These are phyloP conservation scores for Tangachromis dhanisi DNA, from an alignment of 2,113 vertebrate genomes.

Conservation along the genomic window DNA sequence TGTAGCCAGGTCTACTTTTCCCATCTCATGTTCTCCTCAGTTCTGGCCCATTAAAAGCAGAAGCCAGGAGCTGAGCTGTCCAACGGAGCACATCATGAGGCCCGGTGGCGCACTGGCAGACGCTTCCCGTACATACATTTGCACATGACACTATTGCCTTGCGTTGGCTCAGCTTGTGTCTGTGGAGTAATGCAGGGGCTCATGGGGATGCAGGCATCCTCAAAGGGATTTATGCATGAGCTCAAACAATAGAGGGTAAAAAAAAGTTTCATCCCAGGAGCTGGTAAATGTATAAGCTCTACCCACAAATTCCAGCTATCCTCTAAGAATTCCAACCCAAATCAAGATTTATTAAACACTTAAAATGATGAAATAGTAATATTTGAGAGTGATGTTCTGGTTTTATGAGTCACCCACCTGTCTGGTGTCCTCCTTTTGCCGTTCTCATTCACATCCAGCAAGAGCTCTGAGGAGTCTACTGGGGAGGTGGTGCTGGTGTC, in stretches of 20 bases:
- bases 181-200: not conserved
- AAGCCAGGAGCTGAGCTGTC: constrained; percentile 15
- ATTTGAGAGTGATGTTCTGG: not conserved
- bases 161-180: constrained; percentile 28
- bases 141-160: constrained; percentile 23
- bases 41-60: constrained; percentile 38
- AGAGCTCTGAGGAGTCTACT: constrained; percentile 86
- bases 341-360: not conserved
- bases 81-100: constrained; percentile 38
- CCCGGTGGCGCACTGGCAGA: constrained; percentile 20
- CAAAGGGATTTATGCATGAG: constrained; percentile 39
- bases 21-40: not conserved
- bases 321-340: not conserved
- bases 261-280: not conserved
- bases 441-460: constrained; percentile 89
- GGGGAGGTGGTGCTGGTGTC: constrained; percentile 86
- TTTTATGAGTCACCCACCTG: constrained; percentile 70
- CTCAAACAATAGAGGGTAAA: not conserved
- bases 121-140: constrained; percentile 33
- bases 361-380: not conserved
- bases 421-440: constrained; percentile 93
- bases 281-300: not conserved
- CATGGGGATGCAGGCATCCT: constrained; percentile 1
- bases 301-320: not conserved
- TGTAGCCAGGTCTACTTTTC: not conserved